Base-by-base conservation (phyloP, 1,140 invertebrate genomes). In the Tetranychus cinnabarinus region DNA sequence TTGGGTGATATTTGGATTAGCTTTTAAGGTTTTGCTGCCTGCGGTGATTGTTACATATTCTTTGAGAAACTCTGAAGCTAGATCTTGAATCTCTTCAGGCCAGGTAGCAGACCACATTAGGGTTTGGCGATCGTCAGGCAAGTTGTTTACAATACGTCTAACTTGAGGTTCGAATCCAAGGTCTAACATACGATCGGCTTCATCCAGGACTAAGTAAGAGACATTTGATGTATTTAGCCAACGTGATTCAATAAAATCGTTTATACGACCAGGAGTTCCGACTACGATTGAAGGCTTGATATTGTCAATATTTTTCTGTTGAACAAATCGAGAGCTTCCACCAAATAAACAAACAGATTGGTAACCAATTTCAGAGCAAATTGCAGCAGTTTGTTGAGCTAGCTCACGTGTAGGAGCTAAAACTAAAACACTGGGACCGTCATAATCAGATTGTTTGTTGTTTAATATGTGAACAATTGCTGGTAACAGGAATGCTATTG, bases 361-460 rank as follows among this genome's bases (percentile, higher is more conserved):
- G 64, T 86, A 80, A 35, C 90, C 91, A 77, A 99, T 98, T 74
- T 95, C 97, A 61, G 83, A 84, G 0, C 90, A 88, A 74, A 99
- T 95, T 73, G 97, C 91, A 75, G 97, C 92, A 67, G 99, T 99
- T 75, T 99, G 96, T 71, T 97, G 92, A 0, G 95, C 96, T 74
- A 99, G 81, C 72, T 99, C 96, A 73, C 95, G 82, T 52, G 96
- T 98, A 2, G 96, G 96, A 2, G 95, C 93, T 69, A 99, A 77
- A 69, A 99, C 74, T 23, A 79, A 66, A 62, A 70, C 72, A 67
- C 72, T 55, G 12, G 59, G 62, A 7, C 23, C 23, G 1, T 8
- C 2, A 45, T 15, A 35, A 56, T 34, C 39, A 15, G 36, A 10
- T 2, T 10, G 71, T 70, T 58, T 65, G 61, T 58, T 71, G 64